Evolutionary conservation across 2,113 vertebrate species (phyloP), one percentile per base, ranked within the genome.

Genomic region (Toxotes jaculatrix): DNA sequence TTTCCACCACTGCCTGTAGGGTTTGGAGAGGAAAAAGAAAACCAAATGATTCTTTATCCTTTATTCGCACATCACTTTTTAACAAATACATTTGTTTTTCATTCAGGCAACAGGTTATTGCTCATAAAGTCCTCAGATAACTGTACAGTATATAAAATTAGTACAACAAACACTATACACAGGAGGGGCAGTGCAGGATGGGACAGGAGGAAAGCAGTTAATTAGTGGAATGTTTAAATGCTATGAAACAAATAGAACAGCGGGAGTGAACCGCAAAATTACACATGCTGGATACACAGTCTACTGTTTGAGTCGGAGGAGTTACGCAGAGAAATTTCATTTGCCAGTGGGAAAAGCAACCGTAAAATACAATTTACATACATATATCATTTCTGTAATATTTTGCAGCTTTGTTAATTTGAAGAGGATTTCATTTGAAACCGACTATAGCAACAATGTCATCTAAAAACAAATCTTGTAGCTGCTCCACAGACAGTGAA

Each of bases 121-220:
- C 77, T 91, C 68, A 82, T 70, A 84, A 89, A 88, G 59, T 84
- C 84, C 75, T 92, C 84, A 87, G 90, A 91, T 90, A 92, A 91
- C 93, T 95, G 95, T 94, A 95, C 95, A 95, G 81, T 84, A 87
- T 93, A 90, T 91, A 93, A 94, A 94, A 91, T 91, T 79, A 92
- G 72, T 89, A 91, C 80, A 92, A 91, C 82, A 80, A 87, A 91
- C 60, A 87, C 88, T 94, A 84, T 94, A 93, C 93, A 95, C 38
- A 88, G 61, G 70, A 87, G 60, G 51, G 89, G 64, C 73, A 64
- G 72, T 34, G 68, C 72, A 82, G 77, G 77, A 84, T 59, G 61
- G 72, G 77, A 83, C 60, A 3, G 75, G 68, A 68, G 66, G 77
- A 63, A 64, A 64, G 45, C 70, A 45, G 70, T 49, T 82, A 8